These are phyloP conservation scores for Acanthosepion lycidas DNA, from an alignment of 2,888 invertebrate species.

Conservation along the genomic window DNA sequence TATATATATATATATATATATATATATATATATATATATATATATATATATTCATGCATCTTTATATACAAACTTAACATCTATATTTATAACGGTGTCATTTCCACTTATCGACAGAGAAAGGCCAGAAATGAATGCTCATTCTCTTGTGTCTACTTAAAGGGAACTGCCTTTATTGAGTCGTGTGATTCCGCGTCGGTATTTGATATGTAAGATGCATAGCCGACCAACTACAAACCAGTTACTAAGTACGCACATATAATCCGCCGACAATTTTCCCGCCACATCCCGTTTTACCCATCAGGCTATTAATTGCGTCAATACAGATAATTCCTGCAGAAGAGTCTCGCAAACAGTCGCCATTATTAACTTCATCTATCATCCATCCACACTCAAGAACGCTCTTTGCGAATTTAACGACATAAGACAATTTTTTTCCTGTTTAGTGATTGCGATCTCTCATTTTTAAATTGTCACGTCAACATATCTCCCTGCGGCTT, in stretches of 20 bases:
- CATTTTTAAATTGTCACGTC: neutral
- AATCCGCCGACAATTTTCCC: neutral
- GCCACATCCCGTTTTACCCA: neutral
- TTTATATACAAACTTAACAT: too few relatives aligned
- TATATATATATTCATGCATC: too few relatives aligned
- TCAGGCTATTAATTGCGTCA: neutral
- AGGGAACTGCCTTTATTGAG: neutral
- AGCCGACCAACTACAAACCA: neutral
- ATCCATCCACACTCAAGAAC: neutral
- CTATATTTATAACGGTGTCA: too few relatives aligned
- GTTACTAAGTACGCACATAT: neutral
- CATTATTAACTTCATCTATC: slow-evolving; percentile 17
- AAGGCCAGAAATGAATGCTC: neutral
- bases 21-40: too few relatives aligned
- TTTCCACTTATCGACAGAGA: too few relatives aligned
- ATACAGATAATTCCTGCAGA: neutral
- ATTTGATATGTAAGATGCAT: neutral
- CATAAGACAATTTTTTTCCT: neutral
- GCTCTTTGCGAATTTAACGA: neutral
- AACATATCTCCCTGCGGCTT: neutral
- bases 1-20: too few relatives aligned
- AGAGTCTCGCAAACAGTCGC: neutral
- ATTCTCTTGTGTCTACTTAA: neutral
- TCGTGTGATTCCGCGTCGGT: neutral
- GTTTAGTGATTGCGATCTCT: neutral